Evolutionary conservation across 2,113 vertebrate species (phyloP), one percentile per base, ranked within the genome.

Genomic region (Sarotherodon lohbergeri): DNA sequence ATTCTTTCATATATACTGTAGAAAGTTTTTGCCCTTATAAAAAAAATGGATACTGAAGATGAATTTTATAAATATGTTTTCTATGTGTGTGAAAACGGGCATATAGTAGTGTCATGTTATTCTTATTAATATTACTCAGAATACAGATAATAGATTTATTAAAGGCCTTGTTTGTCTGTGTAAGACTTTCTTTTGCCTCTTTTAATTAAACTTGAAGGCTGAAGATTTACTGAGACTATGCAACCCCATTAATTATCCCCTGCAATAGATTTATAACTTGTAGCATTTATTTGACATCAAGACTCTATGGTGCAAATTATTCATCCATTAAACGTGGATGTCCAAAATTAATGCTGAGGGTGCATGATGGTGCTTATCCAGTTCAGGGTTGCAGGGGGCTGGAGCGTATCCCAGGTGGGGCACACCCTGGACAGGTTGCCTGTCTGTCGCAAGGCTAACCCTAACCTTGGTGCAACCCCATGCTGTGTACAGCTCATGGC

Each of bases 251-350:
- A 93, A 86, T 52, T 57, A 55, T 50, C 71, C 41, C 43, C 68
- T 66, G 81, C 76, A 48, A 36, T 82, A 86, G 94, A 95, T 95
- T 95, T 89, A 88, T 90, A 68, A 82, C 57, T 66, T 90, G n/a
- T 83, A 80, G 81, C 61, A 80, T 88, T 79, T 52, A 4, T 16
- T 55, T 57, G 34, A 27, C 22, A 68, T n/a, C 16, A 2, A 46
- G 41, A 32, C n/a, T 79, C 10, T 54, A 7, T 22, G 34, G 32
- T 19, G 12, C 6, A 55, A 81, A 14, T 55, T n/a, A 43, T 88
- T 81, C 10, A 36, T 24, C 7, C 9, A 32, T 50, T 78, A 19
- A 78, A 78, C 6, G 3, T 0, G 24, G 14, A 78, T 78, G 32
- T 78, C 27, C 9, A 80, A 39, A 3, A 50, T 46, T 3, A 76